Percentiles rank a stretch among this genome's conserved stretches.
phyloP scores from a whole-genome alignment of 2,888 invertebrate species.

The Pterostichus madidus region DNA sequence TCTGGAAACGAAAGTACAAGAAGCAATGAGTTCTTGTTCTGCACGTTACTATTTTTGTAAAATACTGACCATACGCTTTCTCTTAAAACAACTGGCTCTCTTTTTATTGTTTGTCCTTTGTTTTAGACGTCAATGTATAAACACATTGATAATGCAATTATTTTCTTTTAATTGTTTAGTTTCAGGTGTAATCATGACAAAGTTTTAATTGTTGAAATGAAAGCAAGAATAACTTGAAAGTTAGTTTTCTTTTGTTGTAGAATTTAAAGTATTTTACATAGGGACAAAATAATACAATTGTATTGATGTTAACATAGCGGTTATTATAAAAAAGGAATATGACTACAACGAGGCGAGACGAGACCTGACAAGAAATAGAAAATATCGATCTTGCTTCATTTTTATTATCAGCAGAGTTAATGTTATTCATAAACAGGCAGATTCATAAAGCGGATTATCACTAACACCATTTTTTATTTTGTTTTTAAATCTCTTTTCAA shows the following conservation, averaged over 20 bases:
- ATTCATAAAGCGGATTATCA: no score
- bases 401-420: no score
- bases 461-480: no score
- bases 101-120: conserved; percentile 41
- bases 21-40: conserved; percentile 17
- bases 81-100: conserved; percentile 13
- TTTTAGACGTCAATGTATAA: conserved; percentile 26
- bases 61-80: conserved; percentile 39
- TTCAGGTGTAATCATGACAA: neutral
- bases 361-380: no score
- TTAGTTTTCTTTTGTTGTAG: neutral
- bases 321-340: no score
- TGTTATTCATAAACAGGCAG: no score
- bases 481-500: no score
- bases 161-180: conserved; percentile 20
- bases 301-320: no score
- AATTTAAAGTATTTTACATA: neutral
- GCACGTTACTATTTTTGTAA: conserved; percentile 36
- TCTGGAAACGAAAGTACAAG: conserved; percentile 39
- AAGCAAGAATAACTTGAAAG: conserved; percentile 24
- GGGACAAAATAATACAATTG: no score
- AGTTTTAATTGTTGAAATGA: conserved; percentile 33
- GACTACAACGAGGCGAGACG: no score
- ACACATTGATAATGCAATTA: conserved; percentile 45
- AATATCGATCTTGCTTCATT: no score